Conservation (phyloP, 2,113 vertebrate genomes). For the Dicentrarchus labrax region DNA sequence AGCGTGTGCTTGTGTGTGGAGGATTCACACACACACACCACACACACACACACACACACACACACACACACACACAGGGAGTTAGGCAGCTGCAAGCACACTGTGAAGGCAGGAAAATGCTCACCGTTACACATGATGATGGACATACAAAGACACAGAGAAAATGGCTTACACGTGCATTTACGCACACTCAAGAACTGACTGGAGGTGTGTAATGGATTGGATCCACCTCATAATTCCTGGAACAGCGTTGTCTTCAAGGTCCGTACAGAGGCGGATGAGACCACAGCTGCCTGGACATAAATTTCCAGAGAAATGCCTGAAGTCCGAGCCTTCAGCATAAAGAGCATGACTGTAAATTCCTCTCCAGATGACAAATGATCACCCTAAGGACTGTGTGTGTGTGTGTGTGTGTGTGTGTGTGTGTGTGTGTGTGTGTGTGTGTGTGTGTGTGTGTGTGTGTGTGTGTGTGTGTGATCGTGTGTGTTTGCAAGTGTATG, state of each 20-base stretch:
- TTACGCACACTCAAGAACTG: conserved; percentile 35
- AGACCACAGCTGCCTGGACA: conserved; percentile 83
- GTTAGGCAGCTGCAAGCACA: conserved; percentile 64
- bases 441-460: conserved; percentile 7
- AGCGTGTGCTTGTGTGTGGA: too few species aligned
- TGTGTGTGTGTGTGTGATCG: conserved; percentile 28
- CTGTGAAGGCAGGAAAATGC: conserved; percentile 52
- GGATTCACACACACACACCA: neutral
- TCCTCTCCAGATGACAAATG: conserved; percentile 80
- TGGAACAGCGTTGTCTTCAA: conserved; percentile 77
- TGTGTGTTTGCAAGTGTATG: neutral
- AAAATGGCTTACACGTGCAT: conserved; percentile 65
- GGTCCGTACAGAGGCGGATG: conserved; percentile 69
- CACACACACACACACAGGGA: conserved; percentile 26
- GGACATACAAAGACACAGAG: conserved; percentile 56
- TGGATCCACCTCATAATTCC: conserved; percentile 79
- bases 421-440: conserved; percentile 33
- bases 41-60: conserved; percentile 30
- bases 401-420: conserved; percentile 24
- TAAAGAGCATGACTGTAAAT: conserved; percentile 76
- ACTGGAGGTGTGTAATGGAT: conserved; percentile 83
- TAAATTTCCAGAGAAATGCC: conserved; percentile 85
- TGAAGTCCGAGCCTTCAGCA: conserved; percentile 66
- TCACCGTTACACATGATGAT: conserved; percentile 47
- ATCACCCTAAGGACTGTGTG: conserved; percentile 60